Conservation (phyloP, 2,797 vertebrate species). For the Acanthurus tractus region DNA sequence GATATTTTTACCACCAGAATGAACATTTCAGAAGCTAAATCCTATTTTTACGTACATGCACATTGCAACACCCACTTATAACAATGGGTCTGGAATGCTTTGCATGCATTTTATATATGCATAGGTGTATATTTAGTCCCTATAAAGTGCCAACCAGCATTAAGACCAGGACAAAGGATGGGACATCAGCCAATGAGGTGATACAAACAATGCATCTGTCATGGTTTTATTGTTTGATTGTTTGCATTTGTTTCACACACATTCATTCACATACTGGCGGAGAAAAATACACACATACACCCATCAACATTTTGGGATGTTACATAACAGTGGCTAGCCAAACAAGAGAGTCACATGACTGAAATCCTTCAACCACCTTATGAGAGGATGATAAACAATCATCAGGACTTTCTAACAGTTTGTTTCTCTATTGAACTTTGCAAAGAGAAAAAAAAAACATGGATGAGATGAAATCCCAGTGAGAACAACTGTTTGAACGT, state of each 20-base stretch:
- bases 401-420: slow-evolving; percentile 59
- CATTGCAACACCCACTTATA: not conserved
- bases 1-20: slow-evolving; percentile 2
- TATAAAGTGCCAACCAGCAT: slow-evolving; percentile 37
- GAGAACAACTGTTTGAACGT: slow-evolving; percentile 74
- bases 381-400: slow-evolving; percentile 61
- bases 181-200: slow-evolving; percentile 51
- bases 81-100: not conserved
- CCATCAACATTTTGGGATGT: slow-evolving; percentile 38
- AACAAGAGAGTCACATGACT: slow-evolving; percentile 71
- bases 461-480: slow-evolving; percentile 50
- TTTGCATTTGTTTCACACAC: slow-evolving; percentile 17
- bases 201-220: slow-evolving; percentile 60
- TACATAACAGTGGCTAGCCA: slow-evolving; percentile 72
- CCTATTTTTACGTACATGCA: not conserved
- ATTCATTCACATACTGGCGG: slow-evolving; percentile 25
- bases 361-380: slow-evolving; percentile 78
- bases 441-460: slow-evolving; percentile 16
- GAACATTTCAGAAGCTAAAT: not conserved
- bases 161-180: slow-evolving; percentile 54
- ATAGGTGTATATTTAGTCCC: slow-evolving; percentile 5
- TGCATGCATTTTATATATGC: not conserved
- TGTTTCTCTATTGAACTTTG: slow-evolving; percentile 67
- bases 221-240: slow-evolving; percentile 49
- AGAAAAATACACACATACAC: slow-evolving; percentile 23